Base-by-base conservation (phyloP, 2,888 invertebrate species). In the Torymus tubicola region DNA sequence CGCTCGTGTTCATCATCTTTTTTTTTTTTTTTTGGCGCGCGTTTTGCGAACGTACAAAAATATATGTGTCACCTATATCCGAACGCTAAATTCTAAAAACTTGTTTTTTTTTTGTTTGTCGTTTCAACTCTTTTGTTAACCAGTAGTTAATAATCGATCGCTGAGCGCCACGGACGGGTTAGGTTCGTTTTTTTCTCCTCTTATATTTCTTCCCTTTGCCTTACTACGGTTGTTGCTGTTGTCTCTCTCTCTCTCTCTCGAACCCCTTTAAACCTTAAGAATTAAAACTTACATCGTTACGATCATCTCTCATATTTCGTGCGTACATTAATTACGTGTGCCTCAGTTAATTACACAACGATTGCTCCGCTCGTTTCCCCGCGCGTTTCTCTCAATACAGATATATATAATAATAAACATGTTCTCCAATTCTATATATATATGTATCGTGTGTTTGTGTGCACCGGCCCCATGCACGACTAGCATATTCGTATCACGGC, bases 21-120 rank as follows among this genome's bases (percentile, higher is more conserved):
- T 16, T 21, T 55, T 52, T 75, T 67, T 64, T 63, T 74, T 75
- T 82, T 80, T 82, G 73, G 75, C 82, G 80, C 79, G 61, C 60
- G 74, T 67, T 82, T 85, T 88, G 88, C 89, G 89, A 89, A 89
- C 87, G 90, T 90, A 90, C 89, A 90, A 90, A 90, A 90, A 90
- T 90, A 90, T 90, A 90, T 90, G 88, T 87, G 87, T 89, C 84
- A 89, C 90, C 88, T 90, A 90, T 31, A 31, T 90, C 85, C 86
- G 86, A 89, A 88, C 87, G 87, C 87, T 89, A 88, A 87, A 87
- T 86, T 86, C 88, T 89, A 89, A 89, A 90, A 89, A 88, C 87
- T 87, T 87, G 86, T 89, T 84, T 85, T 80, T 74, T 73, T 83
- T 78, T 83, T 78, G 77, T 78, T 81, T 81, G 67, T 21, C 42